Base-by-base conservation (phyloP, 2,888 invertebrate species). In the Oscheius sp. region DNA sequence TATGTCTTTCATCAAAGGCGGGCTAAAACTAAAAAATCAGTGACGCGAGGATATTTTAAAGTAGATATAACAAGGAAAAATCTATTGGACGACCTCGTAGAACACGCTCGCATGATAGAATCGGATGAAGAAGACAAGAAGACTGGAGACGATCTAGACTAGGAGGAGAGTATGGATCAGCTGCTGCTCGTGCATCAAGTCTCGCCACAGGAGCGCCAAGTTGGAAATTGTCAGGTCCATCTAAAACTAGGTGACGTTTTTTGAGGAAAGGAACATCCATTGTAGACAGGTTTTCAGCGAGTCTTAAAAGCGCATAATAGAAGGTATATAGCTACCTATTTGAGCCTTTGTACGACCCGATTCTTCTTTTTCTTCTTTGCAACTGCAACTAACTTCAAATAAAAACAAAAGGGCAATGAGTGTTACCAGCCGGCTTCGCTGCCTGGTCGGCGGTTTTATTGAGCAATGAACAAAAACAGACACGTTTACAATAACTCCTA, bases 211-310 rank as follows among this genome's bases (percentile, higher is more conserved):
- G 75, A 99, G 91, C 77, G 94, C 92, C 76, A 97, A 92, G 91
- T 97, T 98, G 70, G 98, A 95, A 71, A 99, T 91, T 0, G 99
- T 99, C 85, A 99, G 92, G 92, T 99, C 75, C 79, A 85, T 60
- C 82, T 86, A 70, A 2, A 66, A 81, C 10, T 21, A 21, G 21
- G n/a, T 7, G 48, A n/a, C 11, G 53, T 37, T 50, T 21, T 21
- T 21, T 21, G 3, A 5, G 21, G 55, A 55, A 29, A 55, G 21
- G 21, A 21, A 21, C 21, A 21, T 21, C 21, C 21, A 21, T 21
- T 21, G 21, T 21, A 21, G 21, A 21, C 21, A 21, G 21, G 21
- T 21, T 21, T 21, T 21, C 21, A 21, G 21, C 21, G 21, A 21
- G 21, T 21, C 21, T 21, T 21, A 21, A 21, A 21, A 21, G 21